Base-by-base conservation (phyloP, 2,888 invertebrate species). In the Belgica antarctica region DNA sequence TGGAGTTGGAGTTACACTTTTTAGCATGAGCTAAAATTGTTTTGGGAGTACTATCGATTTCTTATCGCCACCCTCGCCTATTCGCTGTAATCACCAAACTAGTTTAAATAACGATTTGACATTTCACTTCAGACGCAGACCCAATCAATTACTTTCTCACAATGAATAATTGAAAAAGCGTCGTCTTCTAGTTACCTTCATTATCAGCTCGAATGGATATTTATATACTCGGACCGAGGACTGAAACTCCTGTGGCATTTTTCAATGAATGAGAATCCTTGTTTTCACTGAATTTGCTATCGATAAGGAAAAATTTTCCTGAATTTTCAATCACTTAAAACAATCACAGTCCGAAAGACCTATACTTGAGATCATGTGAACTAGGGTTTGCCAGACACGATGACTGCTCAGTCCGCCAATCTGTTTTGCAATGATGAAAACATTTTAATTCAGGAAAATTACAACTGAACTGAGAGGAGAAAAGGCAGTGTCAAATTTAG, bases 161-260 rank as follows among this genome's bases (percentile, higher is more conserved):
- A 15, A 59, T 69, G 12, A 52, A 52, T 52, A 22, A 12, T 52
- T 52, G 19, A 52, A 22, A 12, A n/a, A n/a, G n/a, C n/a, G n/a
- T 52, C 19, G 80, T 87, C 92, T 87, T n/a, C n/a, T n/a, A n/a
- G n/a, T n/a, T 82, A 95, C 95, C 83, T 90, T 89, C 96, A 96
- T 96, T 75, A 96, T 94, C 80, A 96, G 85, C 81, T 96, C 95
- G 81, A 96, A 96, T 66, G 95, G 90, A 80, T 91, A 88, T 82
- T 95, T 95, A 83, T 96, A 96, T 74, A 96, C 92, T 85, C 96
- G 86, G 69, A 96, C 89, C 75, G 96, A 96, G 73, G 94, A 92
- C 79, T 92, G 91, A 82, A 94, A 96, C 80, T 94, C 93, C 82
- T 96, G 96, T 77, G 96, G 96, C 96, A 96, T 96, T 78, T 79